Evolutionary conservation across 2,888 invertebrate genomes (phyloP), one percentile per base, ranked within the genome.

Genomic region (Pyrrhia umbra): DNA sequence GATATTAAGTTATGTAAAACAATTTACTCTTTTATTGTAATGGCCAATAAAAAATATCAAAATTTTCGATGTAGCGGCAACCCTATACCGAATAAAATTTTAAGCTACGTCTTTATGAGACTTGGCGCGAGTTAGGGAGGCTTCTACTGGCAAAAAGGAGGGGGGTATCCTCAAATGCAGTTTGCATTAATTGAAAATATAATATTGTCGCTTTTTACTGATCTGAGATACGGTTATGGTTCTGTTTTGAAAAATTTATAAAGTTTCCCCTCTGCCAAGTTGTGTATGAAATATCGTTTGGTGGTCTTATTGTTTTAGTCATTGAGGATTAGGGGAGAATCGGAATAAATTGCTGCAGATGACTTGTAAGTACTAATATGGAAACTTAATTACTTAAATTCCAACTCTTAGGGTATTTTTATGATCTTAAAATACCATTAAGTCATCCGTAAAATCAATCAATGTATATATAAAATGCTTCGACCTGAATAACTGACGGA

Each of bases 141-240:
- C 60, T 63, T 49, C 63, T 52, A 51, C 13, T 21, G 16, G 13
- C n/a, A n/a, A n/a, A n/a, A 20, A 21, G 18, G 47, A n/a, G n/a
- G 46, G 43, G 37, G 46, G 47, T 37, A 45, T 62, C 75, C 59
- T 74, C 78, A 76, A 77, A 76, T 74, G 78, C 70, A 76, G 75
- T 77, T 77, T 77, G 78, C 69, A 77, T 77, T 76, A 74, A 76
- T 76, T 77, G 78, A 76, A 74, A 77, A 77, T 77, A 77, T 76
- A 74, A 77, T 77, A 77, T 60, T 61, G 78, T 70, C 60, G 47
- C 66, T 54, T 60, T 76, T 77, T 76, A 63, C 70, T 18, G 75
- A 74, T 70, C 25, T 76, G 63, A 76, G 49, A 58, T 76, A 76
- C 49, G 59, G 70, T 77, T 76, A 76, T 77, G 42, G 66, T 63